Base-by-base conservation (phyloP, 2,888 invertebrate species). In the Pseudoips prasinana region DNA sequence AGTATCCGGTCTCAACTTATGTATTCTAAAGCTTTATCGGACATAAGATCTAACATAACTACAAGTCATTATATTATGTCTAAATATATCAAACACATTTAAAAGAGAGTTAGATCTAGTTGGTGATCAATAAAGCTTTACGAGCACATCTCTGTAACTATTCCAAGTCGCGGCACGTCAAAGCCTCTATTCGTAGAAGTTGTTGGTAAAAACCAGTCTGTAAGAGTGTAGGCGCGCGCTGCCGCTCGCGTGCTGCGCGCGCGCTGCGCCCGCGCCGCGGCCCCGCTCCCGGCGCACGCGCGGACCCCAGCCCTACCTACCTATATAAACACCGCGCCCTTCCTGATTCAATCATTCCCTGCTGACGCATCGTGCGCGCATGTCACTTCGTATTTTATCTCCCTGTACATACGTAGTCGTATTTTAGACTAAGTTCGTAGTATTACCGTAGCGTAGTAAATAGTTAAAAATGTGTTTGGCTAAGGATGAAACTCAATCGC, bases 401-500 rank as follows among this genome's bases (percentile, higher is more conserved):
- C 58, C 34, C 65, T 85, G 85, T 85, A 84, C 75, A 84, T 85
- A 85, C 85, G 79, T 84, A 84, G 79, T 72, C 68, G 68, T 73
- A 74, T 41, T 69, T 49, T 79, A 72, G 65, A 66, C 57, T 74
- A 64, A 78, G 65, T 68, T 66, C 57, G 59, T 66, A 65, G 62
- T 73, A 71, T 54, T 52, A 42, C 53, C 44, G 53, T 54, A 67
- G 69, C 70, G 64, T 39, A 47, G 64, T 64, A 64, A 59, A 78
- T 71, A 42, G 33, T 43, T 39, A 56, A 46, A n/a, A 47, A 91
- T 91, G 91, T 91, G 91, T 82, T 77, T 90, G 62, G 75, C 79
- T 74, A 89, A 89, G 73, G 84, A 88, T 64, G 73, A 79, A 52
- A 73, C 73, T 41, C 71, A 80, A 57, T 82, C 87, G 41, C 81